Evolutionary conservation across 2,113 vertebrate species (phyloP).

Genomic region (Amphiprion ocellaris): DNA sequence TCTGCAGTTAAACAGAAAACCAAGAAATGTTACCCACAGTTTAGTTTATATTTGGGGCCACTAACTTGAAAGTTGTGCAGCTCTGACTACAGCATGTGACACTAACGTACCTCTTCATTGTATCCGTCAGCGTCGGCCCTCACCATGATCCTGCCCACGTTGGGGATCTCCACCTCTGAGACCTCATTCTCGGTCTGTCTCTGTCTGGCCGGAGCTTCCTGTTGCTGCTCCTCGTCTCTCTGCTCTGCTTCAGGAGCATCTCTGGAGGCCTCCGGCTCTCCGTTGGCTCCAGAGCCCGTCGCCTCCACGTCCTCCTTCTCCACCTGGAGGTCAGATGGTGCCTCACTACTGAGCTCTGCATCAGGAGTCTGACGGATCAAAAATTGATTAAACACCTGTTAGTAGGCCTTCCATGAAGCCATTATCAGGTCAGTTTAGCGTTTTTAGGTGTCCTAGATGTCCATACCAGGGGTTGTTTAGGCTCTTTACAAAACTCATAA

Average conservation of each 20-base stretch:
- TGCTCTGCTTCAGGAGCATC: slow-evolving; percentile 32
- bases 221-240: slow-evolving; percentile 44
- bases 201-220: slow-evolving; percentile 70
- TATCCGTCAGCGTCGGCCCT: slow-evolving; percentile 94
- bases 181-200: slow-evolving; percentile 86
- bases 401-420: too few species aligned
- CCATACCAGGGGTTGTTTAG: too few species aligned
- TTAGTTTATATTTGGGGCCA: too few species aligned
- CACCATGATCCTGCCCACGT: slow-evolving; percentile 95
- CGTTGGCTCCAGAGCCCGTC: slow-evolving; percentile 4
- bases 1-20: too few species aligned
- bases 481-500: too few species aligned
- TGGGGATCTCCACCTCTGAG: slow-evolving; percentile 96
- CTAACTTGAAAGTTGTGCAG: too few species aligned
- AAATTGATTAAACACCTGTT: background rate
- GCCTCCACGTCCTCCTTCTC: slow-evolving; percentile 7
- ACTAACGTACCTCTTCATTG: slow-evolving; percentile 92
- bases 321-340: slow-evolving; percentile 22
- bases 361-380: slow-evolving; percentile 52
- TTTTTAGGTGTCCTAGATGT: too few species aligned
- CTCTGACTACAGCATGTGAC: too few species aligned
- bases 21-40: too few species aligned
- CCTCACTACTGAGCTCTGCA: slow-evolving; percentile 25
- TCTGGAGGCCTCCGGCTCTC: slow-evolving; percentile 35
- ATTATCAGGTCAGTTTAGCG: too few species aligned